Base-by-base conservation (phyloP, 2,113 vertebrate genomes). In the Junco hyemalis region DNA sequence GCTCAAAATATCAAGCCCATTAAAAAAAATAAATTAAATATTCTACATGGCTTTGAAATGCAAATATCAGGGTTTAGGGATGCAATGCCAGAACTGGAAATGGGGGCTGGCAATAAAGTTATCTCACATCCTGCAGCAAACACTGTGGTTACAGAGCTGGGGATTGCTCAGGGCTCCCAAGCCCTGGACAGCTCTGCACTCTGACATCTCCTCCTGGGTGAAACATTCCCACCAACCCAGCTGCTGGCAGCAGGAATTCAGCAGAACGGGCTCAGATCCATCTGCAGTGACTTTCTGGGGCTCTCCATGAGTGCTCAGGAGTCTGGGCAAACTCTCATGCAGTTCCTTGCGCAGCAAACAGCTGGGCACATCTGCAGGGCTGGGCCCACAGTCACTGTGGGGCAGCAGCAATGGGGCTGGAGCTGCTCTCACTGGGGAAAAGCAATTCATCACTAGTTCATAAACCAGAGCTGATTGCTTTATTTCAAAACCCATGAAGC, bases 191-290 rank as follows among this genome's bases (percentile, higher is more conserved):
- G 28, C 23, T 28, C 61, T 38, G 51, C 48, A 6, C n/a, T 54
- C 25, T 31, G 50, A 6, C 61, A 38, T 10, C 56, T 54, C 35
- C 66, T 16, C 7, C 2, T 40, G 35, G 29, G 17, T 22, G 18
- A n/a, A 22, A 22, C 21, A 6, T 3, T 36, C 57, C 80, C 21
- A 2, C 13, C 25, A 36, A 6, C 1, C 16, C 59, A 35, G 14
- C 36, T 68, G 54, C 64, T 71, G 19, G 66, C 59, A 64, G 47
- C 0, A 53, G 33, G 25, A 60, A 31, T 9, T 22, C 57, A 35
- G 63, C 63, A 82, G 63, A 44, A 38, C 0, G 0, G 1, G 23
- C 2, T 22, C 9, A n/a, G 9, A 21, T 22, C n/a, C 48, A 16
- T 8, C 31, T 77, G 76, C 68, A 70, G 68, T 8, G 60, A 45